Percentiles rank a stretch among this genome's conserved stretches.
Conservation (phyloP, 2,888 invertebrate genomes). For the Clivina fossor region DNA sequence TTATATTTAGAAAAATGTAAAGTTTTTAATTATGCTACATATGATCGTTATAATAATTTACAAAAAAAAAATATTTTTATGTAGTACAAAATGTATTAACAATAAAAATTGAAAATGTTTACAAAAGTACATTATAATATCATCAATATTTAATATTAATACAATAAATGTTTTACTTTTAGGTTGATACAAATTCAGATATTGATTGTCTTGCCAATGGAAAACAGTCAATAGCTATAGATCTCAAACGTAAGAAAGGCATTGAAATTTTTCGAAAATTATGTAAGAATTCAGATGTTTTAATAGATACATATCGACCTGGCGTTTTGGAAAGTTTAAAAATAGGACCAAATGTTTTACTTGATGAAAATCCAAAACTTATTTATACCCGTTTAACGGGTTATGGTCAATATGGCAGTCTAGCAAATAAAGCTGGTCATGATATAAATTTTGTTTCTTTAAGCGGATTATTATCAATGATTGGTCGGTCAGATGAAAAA, state of each 20-base stretch:
- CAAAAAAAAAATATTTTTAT: constrained; percentile 5
- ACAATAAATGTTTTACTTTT: constrained; percentile 42
- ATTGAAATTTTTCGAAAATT: constrained; percentile 68
- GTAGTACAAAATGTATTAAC: constrained; percentile 8
- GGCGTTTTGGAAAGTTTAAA: constrained; percentile 94
- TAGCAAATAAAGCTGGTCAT: constrained; percentile 83
- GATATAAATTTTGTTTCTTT: constrained; percentile 93
- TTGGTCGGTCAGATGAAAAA: constrained; percentile 52
- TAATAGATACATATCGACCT: constrained; percentile 91
- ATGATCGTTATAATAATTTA: no score
- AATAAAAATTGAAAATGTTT: constrained; percentile 16
- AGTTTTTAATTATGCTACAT: no score
- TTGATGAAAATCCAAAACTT: constrained; percentile 71
- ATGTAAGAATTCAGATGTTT: constrained; percentile 75
- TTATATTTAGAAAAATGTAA: no score
- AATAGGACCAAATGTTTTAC: constrained; percentile 75
- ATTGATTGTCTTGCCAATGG: constrained; percentile 75
- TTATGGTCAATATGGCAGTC: constrained; percentile 84
- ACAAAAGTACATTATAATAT: constrained; percentile 1
- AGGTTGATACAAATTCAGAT: constrained; percentile 55
- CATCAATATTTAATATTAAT: constrained; percentile 4
- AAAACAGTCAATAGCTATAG: constrained; percentile 77
- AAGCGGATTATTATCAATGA: constrained; percentile 82
- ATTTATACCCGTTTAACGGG: constrained; percentile 93
- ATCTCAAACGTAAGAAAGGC: constrained; percentile 77